A percentile compares a stretch with the other conserved stretches of the same genome.
Conservation (phyloP, 2,797 vertebrate species). For the Gadopsis marmoratus region DNA sequence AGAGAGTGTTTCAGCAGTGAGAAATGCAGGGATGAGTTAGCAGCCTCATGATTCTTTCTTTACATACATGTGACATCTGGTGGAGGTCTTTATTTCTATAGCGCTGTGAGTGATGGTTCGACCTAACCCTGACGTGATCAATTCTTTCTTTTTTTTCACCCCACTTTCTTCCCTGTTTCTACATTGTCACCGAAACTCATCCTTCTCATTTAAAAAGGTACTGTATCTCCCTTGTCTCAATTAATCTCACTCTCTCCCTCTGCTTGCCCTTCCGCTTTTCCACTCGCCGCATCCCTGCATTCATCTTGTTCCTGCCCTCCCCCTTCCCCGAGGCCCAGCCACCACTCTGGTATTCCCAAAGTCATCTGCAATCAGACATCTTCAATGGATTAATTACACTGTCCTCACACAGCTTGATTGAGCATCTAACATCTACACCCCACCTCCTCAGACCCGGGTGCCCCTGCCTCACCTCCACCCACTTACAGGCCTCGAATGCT, state of each 20-base stretch:
- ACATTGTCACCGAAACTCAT: slow-evolving; percentile 76
- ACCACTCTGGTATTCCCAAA: slow-evolving; percentile 82
- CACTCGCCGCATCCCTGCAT: slow-evolving; percentile 73
- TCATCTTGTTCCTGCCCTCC: slow-evolving; percentile 77
- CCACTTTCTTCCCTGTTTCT: slow-evolving; percentile 34
- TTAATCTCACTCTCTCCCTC: slow-evolving; percentile 76
- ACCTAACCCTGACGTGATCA: slow-evolving; percentile 70
- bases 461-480: slow-evolving; percentile 69
- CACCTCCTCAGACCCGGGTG: slow-evolving; percentile 62
- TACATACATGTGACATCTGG: slow-evolving; percentile 62
- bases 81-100: slow-evolving; percentile 60
- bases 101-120: slow-evolving; percentile 65
- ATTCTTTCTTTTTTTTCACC: slow-evolving; percentile 41
- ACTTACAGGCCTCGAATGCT: slow-evolving; percentile 53
- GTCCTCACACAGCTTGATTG: slow-evolving; percentile 82
- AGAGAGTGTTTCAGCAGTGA: slow-evolving; percentile 50
- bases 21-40: slow-evolving; percentile 49
- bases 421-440: slow-evolving; percentile 81
- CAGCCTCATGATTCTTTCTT: slow-evolving; percentile 53
- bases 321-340: slow-evolving; percentile 63
- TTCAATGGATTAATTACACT: slow-evolving; percentile 88
- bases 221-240: slow-evolving; percentile 78
- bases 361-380: slow-evolving; percentile 89
- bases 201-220: slow-evolving; percentile 82
- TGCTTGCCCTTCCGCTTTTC: slow-evolving; percentile 79